These are phyloP conservation scores for Rhinogobio ventralis DNA, from an alignment of 2,797 vertebrate species.

Conservation along the genomic window DNA sequence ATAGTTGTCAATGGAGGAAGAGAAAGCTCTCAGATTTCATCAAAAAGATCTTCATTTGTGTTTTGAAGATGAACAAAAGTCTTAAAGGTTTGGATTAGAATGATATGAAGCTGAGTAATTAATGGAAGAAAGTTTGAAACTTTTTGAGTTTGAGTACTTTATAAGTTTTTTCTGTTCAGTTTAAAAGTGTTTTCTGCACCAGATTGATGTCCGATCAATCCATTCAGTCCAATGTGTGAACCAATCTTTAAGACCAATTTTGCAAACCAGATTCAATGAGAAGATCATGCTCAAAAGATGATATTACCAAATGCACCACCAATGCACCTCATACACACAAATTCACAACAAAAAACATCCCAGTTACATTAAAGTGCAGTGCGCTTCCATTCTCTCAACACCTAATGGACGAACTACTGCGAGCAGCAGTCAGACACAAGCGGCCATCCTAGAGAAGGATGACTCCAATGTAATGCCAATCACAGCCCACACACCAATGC, in stretches of 20 bases:
- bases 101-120: too few species aligned
- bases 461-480: constrained; percentile 50
- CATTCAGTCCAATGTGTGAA: not conserved
- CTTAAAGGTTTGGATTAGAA: too few species aligned
- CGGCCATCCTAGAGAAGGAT: constrained; percentile 43
- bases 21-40: too few species aligned
- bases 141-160: too few species aligned
- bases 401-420: constrained; percentile 21
- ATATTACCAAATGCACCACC: not conserved
- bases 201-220: too few species aligned
- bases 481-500: constrained; percentile 42
- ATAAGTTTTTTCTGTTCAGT: too few species aligned
- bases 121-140: too few species aligned
- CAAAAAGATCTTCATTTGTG: too few species aligned
- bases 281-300: not conserved
- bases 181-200: too few species aligned
- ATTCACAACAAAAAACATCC: not conserved
- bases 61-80: too few species aligned
- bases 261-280: not conserved
- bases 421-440: constrained; percentile 34
- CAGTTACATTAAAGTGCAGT: not conserved
- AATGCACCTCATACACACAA: not conserved
- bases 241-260: not conserved
- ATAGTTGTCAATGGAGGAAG: too few species aligned
- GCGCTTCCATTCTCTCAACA: constrained; percentile 4